Percentiles rank a stretch among this genome's conserved stretches.
Conservation (phyloP, 2,113 vertebrate species). For the Peromyscus maniculatus region DNA sequence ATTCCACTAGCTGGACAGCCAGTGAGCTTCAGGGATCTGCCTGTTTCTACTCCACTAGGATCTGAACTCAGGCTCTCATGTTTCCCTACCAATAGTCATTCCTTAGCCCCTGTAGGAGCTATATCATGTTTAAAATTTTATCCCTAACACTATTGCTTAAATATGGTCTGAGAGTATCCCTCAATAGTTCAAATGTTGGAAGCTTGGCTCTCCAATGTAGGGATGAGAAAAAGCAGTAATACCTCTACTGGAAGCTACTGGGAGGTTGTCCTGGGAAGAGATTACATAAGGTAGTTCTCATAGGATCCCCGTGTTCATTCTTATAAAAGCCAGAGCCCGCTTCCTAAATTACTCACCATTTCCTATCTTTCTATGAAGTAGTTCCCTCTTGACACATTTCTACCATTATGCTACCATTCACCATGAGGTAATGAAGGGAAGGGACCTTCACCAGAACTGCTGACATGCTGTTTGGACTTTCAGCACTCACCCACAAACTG, state of each 20-base stretch:
- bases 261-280: neutral
- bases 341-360: neutral
- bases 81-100: neutral
- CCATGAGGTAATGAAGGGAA: neutral
- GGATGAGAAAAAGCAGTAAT: too few relatives aligned
- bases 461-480: neutral
- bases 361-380: neutral
- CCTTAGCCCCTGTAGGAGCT: neutral
- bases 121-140: neutral
- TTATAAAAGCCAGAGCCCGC: neutral
- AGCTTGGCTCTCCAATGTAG: neutral
- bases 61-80: neutral
- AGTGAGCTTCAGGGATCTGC: neutral
- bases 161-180: neutral
- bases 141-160: neutral
- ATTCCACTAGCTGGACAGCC: neutral
- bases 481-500: neutral
- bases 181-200: neutral
- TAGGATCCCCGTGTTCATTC: neutral
- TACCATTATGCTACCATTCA: neutral
- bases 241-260: neutral
- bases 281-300: neutral
- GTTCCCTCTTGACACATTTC: neutral
- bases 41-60: neutral
- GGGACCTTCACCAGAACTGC: neutral